Conservation (phyloP, 2,797 vertebrate species). For the Rhynchotus rufescens region DNA sequence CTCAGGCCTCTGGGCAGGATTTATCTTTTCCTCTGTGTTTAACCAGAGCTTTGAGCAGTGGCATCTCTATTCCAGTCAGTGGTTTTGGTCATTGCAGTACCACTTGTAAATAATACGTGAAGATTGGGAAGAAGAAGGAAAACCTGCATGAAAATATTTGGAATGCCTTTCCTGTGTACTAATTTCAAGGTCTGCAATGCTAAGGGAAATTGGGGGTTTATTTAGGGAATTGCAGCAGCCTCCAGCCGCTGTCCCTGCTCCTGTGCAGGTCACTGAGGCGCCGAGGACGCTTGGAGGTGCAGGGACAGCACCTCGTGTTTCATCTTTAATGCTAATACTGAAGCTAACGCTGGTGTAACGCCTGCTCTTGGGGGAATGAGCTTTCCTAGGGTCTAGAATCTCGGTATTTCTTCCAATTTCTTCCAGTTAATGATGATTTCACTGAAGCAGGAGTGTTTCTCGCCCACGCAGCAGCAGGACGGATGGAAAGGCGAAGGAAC, state of each 20-base stretch:
- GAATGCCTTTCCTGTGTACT: background rate
- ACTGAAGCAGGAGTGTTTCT: background rate
- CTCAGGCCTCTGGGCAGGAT: background rate
- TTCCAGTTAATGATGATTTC: background rate
- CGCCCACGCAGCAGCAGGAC: background rate
- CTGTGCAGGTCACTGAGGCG: background rate
- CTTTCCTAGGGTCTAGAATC: background rate
- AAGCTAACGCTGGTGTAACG: background rate
- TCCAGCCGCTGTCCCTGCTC: background rate
- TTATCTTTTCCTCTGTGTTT: conserved; percentile 33
- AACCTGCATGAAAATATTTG: background rate
- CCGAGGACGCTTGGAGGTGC: background rate
- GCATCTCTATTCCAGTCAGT: conserved; percentile 1
- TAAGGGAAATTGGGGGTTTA: background rate
- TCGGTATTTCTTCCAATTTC: background rate
- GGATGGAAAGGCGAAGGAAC: background rate
- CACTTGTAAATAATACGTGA: background rate
- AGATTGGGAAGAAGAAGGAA: background rate
- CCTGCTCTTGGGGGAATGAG: background rate
- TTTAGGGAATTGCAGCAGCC: background rate
- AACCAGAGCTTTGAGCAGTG: background rate
- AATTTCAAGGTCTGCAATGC: background rate
- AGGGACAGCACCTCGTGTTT: background rate
- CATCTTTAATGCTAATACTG: too few relatives aligned
- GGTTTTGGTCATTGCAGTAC: background rate